Conservation (phyloP, 2,888 invertebrate genomes). For the Pharmacophagus antenor region DNA sequence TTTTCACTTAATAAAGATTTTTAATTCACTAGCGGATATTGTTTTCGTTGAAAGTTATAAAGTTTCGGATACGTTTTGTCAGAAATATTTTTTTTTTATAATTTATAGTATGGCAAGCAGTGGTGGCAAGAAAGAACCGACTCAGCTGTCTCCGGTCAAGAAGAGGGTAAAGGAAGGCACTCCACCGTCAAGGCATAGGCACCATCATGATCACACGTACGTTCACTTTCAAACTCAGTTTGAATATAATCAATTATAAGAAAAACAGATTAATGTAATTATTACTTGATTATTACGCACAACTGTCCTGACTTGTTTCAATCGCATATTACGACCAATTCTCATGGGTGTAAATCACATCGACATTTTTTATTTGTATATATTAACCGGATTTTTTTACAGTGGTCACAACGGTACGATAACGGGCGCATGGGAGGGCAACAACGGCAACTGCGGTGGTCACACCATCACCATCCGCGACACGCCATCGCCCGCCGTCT, state of each 20-base stretch:
- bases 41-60: too few relatives aligned
- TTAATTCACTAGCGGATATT: too few relatives aligned
- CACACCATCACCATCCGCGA: conserved; percentile 97
- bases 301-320: too few relatives aligned
- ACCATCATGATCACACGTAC: conserved; percentile 65
- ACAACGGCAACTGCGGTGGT: conserved; percentile 65
- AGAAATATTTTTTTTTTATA: neutral
- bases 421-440: conserved; percentile 40
- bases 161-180: conserved; percentile 98
- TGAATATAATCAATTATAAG: too few relatives aligned
- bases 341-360: too few relatives aligned
- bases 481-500: conserved; percentile 96
- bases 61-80: too few relatives aligned
- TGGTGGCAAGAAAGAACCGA: conserved; percentile 89
- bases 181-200: conserved; percentile 84
- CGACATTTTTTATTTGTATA: neutral
- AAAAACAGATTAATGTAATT: too few relatives aligned
- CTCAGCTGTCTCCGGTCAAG: conserved; percentile 97
- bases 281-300: too few relatives aligned
- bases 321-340: too few relatives aligned
- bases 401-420: conserved; percentile 19
- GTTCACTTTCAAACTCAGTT: conserved; percentile 33
- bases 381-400: neutral
- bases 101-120: conserved; percentile 61
- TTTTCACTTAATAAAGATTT: too few relatives aligned